Evolutionary conservation across 2,113 vertebrate genomes (phyloP), one percentile per base, ranked within the genome.

Genomic region (Ondatra zibethicus): DNA sequence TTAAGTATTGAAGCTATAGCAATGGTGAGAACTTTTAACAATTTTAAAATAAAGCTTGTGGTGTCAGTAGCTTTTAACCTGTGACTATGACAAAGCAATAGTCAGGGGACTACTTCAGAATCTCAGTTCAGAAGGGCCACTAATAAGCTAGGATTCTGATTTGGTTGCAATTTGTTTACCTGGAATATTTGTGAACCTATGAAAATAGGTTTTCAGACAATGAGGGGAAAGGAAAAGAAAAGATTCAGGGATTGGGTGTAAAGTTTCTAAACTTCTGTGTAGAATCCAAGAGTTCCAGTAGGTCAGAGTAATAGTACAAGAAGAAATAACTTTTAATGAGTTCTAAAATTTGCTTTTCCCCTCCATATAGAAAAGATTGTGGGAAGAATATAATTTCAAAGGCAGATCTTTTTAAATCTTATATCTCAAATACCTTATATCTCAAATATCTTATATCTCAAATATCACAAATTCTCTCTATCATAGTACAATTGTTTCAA

Each of bases 281-380:
- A 78, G 33, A 88, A 76, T 52, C 66, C 23, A 76, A 91, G 23
- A 88, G 33, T 66, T 88, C 8, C 36, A 11, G 36, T 36, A 23
- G 9, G 8, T 61, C 31, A 42, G 19, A 25, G 13, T 45, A 73
- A 23, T 77, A 93, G 96, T 21, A 52, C 14, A 77, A 91, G 52
- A 91, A 88, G 3, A 82, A 45, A 55, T 92, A 66, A 80, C 21
- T 52, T 92, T 77, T 23, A 95, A 11, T 63, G 27, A 82, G 65
- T 95, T 94, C 58, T 91, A 92, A 95, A 96, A 77, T 92, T 78
- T 88, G 52, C 7, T 47, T 29, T 63, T 47, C 13, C 5, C 52
- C 39, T n/a, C 31, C 13, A 25, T 13, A 47, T 52, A 81, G 42
- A 88, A 92, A 72, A 39, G 25, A 73, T 33, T 81, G 21, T 92